These are phyloP conservation scores for Myoxocephalus aenaeus DNA, from an alignment of 2,797 vertebrate species.

Conservation along the genomic window DNA sequence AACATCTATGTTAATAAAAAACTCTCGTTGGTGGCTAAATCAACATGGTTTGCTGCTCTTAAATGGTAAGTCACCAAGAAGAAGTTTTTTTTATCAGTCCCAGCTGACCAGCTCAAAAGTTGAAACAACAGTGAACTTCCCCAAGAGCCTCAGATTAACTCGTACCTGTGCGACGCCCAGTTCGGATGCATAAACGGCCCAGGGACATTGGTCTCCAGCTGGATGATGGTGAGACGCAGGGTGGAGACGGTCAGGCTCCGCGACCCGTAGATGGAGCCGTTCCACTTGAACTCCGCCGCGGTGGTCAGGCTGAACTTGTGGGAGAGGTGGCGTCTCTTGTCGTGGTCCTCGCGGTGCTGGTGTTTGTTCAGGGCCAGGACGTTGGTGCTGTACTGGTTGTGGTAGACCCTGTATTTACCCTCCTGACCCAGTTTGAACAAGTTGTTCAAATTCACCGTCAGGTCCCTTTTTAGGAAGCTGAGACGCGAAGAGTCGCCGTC, in stretches of 20 bases:
- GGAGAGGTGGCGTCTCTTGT: slow-evolving; percentile 97
- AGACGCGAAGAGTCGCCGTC: slow-evolving; percentile 86
- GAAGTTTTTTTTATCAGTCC: too few relatives aligned
- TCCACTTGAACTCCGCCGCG: slow-evolving; percentile 97
- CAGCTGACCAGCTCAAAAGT: not conserved
- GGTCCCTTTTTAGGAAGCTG: slow-evolving; percentile 87
- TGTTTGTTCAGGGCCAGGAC: slow-evolving; percentile 97
- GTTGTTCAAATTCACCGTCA: slow-evolving; percentile 86
- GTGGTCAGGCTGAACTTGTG: slow-evolving; percentile 98
- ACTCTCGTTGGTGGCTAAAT: too few relatives aligned
- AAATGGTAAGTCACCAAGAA: too few relatives aligned
- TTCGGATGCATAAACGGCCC: slow-evolving; percentile 97
- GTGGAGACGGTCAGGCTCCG: slow-evolving; percentile 94
- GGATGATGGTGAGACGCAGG: slow-evolving; percentile 95
- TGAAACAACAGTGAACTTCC: not conserved
- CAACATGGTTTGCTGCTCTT: not conserved
- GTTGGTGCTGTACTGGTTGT: slow-evolving; percentile 98
- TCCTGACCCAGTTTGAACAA: slow-evolving; percentile 96
- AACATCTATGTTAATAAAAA: not conserved
- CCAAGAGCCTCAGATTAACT: not conserved
- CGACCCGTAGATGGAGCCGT: slow-evolving; percentile 95
- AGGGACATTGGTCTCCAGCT: slow-evolving; percentile 95
- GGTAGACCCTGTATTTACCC: slow-evolving; percentile 95
- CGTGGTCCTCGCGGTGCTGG: slow-evolving; percentile 98
- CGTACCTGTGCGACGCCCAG: slow-evolving; percentile 97